phyloP scores from a whole-genome alignment of 2,113 vertebrate species.

The Rhadina sibilatrix region DNA sequence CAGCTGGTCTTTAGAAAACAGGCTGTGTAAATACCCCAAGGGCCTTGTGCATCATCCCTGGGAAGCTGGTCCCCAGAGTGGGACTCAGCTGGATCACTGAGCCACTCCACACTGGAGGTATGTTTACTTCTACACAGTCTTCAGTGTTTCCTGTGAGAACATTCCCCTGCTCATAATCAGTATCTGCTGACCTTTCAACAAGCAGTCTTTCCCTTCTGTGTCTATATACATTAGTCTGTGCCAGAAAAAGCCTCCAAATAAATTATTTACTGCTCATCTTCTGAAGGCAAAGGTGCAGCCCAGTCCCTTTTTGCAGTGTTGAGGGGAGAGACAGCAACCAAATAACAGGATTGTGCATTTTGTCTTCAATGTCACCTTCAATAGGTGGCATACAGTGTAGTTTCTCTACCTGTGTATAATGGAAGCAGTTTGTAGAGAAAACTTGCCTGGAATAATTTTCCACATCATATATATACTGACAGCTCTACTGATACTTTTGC shows the following conservation, averaged over 20 bases:
- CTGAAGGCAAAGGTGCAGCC: background rate
- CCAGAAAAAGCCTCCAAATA: conserved; percentile 25
- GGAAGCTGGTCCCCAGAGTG: conserved; percentile 22
- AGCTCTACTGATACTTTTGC: background rate
- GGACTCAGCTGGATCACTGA: conserved; percentile 18
- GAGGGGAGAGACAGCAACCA: background rate
- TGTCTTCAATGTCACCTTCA: background rate
- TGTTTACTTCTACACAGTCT: conserved; percentile 54
- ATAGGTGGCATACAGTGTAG: background rate
- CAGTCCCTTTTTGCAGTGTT: background rate
- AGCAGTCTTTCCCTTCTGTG: conserved; percentile 4
- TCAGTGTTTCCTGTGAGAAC: conserved; percentile 59
- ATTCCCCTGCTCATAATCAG: conserved; percentile 42
- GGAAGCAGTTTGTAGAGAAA: background rate
- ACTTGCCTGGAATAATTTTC: background rate
- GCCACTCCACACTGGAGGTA: conserved; percentile 12
- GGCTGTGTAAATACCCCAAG: conserved; percentile 56
- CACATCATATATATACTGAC: background rate
- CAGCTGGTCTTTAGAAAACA: conserved; percentile 43
- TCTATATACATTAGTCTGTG: conserved; percentile 5
- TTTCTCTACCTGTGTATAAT: background rate
- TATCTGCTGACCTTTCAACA: conserved; percentile 48
- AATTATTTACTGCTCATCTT: background rate
- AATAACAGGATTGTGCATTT: background rate
- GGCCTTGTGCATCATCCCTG: conserved; percentile 48